phyloP scores from a whole-genome alignment of 2,888 invertebrate genomes.

The Slavum lentiscoides region DNA sequence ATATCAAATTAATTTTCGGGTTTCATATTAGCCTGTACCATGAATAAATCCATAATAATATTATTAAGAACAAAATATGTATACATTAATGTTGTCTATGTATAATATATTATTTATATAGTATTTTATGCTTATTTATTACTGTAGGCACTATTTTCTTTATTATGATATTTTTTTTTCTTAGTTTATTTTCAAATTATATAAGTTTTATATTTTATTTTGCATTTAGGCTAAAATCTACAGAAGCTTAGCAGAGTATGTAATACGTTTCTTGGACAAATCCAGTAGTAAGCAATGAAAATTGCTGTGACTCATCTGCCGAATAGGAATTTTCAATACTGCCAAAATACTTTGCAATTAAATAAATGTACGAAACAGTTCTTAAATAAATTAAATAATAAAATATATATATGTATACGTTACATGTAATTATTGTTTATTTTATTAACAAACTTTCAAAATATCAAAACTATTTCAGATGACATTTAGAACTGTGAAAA shows the following conservation, averaged over 20 bases:
- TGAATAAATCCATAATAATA: too few relatives aligned
- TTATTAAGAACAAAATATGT: too few relatives aligned
- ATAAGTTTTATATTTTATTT: background rate
- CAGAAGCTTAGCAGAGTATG: slow-evolving; percentile 58
- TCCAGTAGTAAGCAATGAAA: background rate
- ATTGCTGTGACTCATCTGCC: background rate
- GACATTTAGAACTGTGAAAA: too few relatives aligned
- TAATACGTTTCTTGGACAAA: slow-evolving; percentile 58
- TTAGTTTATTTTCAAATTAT: background rate
- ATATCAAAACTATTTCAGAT: background rate
- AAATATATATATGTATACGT: background rate
- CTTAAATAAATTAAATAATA: background rate
- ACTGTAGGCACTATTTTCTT: too few relatives aligned
- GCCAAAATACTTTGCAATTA: background rate
- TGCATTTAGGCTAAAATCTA: slow-evolving; percentile 55
- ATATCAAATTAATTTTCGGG: too few relatives aligned
- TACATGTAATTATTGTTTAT: background rate
- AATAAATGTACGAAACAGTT: background rate
- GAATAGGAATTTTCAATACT: background rate
- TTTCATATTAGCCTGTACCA: too few relatives aligned
- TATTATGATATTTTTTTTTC: background rate
- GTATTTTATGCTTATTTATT: too few relatives aligned
- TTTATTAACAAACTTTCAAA: background rate
- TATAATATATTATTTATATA: too few relatives aligned
- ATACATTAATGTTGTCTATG: too few relatives aligned